These are phyloP conservation scores for Oopsacas minuta DNA, from an alignment of 37 sponge, comb jelly and placozoan species.

Conservation along the genomic window DNA sequence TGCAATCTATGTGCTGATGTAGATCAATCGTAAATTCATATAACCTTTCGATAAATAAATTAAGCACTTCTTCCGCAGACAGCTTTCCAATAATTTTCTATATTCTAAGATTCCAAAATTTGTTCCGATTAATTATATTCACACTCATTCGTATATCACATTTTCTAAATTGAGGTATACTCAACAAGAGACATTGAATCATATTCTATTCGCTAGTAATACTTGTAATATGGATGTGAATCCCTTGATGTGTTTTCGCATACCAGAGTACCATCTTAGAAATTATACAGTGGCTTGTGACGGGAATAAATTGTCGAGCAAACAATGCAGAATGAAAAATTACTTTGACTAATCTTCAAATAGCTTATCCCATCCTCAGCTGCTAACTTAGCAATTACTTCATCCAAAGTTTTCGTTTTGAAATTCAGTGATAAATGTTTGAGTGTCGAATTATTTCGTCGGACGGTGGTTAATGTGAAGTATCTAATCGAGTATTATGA, in stretches of 20 bases:
- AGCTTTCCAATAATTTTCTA: neutral
- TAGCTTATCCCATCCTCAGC: slow-evolving; percentile 9
- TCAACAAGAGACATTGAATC: neutral
- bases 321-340: slow-evolving; percentile 4
- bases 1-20: neutral
- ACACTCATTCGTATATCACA: neutral
- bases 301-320: neutral
- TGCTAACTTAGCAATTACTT: neutral
- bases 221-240: neutral
- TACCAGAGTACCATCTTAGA: neutral
- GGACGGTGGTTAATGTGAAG: slow-evolving; percentile 11
- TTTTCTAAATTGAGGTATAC: neutral
- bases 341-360: slow-evolving; percentile 2
- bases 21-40: neutral
- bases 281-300: neutral
- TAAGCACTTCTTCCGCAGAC: neutral
- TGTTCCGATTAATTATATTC: neutral
- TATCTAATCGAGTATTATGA: slow-evolving; percentile 7
- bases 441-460: neutral
- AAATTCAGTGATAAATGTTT: neutral
- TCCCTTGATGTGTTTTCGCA: neutral
- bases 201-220: neutral
- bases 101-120: neutral
- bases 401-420: neutral
- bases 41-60: neutral